A percentile compares a stretch with the other conserved stretches of the same genome.
Conservation (phyloP, 2,113 vertebrate genomes). For the Myodes glareolus region DNA sequence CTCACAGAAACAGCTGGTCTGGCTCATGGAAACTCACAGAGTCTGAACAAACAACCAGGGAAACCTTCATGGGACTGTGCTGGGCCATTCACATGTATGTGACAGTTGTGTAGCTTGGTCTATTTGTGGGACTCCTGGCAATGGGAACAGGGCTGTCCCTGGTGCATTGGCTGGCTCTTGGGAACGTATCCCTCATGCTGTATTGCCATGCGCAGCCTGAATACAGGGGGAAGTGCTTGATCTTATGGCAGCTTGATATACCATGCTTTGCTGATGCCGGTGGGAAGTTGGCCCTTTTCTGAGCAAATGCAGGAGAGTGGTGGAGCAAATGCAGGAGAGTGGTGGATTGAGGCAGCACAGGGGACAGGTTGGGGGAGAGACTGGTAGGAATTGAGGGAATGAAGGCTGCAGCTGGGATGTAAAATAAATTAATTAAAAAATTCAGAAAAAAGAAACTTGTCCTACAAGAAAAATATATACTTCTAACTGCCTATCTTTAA, state of each 20-base stretch:
- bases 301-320: not conserved
- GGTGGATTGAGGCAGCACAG: no score
- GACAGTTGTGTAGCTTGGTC: not conserved
- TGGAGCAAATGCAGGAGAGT: not conserved
- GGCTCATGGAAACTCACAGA: not conserved
- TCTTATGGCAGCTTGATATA: not conserved
- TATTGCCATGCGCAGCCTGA: not conserved
- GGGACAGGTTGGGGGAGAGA: not conserved
- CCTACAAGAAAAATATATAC: not conserved
- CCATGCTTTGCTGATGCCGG: not conserved
- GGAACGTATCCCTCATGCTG: not conserved
- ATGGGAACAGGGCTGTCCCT: not conserved
- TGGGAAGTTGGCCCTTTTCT: not conserved
- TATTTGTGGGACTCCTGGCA: not conserved
- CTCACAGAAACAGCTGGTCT: not conserved
- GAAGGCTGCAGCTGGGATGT: not conserved
- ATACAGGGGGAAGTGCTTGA: not conserved
- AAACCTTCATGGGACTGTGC: not conserved
- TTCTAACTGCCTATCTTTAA: not conserved
- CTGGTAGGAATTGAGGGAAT: not conserved
- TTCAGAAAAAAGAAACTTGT: not conserved
- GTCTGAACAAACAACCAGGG: not conserved
- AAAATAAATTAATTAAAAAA: not conserved
- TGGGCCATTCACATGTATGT: not conserved
- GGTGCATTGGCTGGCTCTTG: not conserved